Evolutionary conservation across 2,113 vertebrate genomes (phyloP).

Genomic region (Cyprinodon brontotheroides): DNA sequence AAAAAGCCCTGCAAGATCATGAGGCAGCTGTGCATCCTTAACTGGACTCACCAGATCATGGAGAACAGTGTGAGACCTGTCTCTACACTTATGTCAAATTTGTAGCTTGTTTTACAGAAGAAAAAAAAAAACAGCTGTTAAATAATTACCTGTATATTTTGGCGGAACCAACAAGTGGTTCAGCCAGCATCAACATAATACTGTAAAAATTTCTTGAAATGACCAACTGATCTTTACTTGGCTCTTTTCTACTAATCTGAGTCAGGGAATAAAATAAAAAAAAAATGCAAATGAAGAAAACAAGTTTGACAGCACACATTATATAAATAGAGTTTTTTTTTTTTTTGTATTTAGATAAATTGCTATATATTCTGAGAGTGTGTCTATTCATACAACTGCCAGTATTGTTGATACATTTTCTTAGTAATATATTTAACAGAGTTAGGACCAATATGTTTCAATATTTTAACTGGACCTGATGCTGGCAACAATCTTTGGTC

Average conservation of each 20-base stretch:
- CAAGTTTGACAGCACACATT: neutral
- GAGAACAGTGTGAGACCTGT: conserved; percentile 1
- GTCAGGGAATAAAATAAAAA: neutral
- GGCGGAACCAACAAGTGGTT: conserved; percentile 33
- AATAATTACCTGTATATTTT: conserved; percentile 62
- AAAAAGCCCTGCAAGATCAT: conserved; percentile 38
- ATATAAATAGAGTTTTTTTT: neutral
- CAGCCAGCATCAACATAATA: conserved; percentile 34
- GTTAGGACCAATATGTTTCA: neutral
- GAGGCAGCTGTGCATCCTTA: conserved; percentile 43
- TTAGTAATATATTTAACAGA: neutral
- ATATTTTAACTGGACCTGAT: neutral
- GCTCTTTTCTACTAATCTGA: conserved; percentile 3
- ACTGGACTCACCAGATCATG: conserved; percentile 44
- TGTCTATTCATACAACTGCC: neutral
- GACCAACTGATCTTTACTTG: conserved; percentile 2
- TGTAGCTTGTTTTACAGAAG: conserved; percentile 50
- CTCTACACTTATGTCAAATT: conserved; percentile 36
- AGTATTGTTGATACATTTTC: neutral
- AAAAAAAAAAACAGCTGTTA: conserved; percentile 56
- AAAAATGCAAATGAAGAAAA: neutral
- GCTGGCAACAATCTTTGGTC: neutral
- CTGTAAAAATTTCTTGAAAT: conserved; percentile 16
- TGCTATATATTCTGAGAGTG: neutral
- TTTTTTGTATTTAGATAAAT: neutral